Base-by-base conservation (phyloP, 2,888 invertebrate genomes). In the Heliconius aoede region DNA sequence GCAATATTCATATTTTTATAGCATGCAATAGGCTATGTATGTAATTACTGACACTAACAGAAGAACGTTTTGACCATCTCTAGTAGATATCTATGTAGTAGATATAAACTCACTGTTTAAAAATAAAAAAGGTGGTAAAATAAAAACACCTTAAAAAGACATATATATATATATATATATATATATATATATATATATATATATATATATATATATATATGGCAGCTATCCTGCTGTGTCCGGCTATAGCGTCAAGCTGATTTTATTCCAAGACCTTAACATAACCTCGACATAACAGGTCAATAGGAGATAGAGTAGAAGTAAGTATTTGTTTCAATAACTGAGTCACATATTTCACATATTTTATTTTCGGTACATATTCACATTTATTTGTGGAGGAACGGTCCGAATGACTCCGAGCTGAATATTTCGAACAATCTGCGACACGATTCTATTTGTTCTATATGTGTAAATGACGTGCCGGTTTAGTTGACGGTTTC, bases 281-380 rank as follows among this genome's bases (percentile, higher is more conserved):
- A 64, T 32, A 64, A 51, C 68, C 4, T 28, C n/a, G 28, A 51
- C 30, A 21, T 13, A 68, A 68, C 30, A 51, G 13, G 46, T 46
- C 61, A 21, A 32, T 36, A 55, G 28, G 26, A 71, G 36, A 76
- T 61, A 36, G 87, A n/a, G n/a, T n/a, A n/a, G n/a, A 91, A 91
- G 92, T 91, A 92, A 90, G 90, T 83, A 76, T 78, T 86, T 93
- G 92, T 93, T 93, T 91, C 84, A 80, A 88, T 85, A 85, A 80
- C 84, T 88, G 88, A 89, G 90, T 92, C 91, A 89, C 89, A 90
- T 88, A 88, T 88, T 91, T 91, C n/a, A n/a, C n/a, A n/a, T n/a
- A n/a, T 92, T 92, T 92, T 93, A 93, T 92, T 93, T 92, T 90
- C 90, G 90, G 89, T 91, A 86, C 88, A 90, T 91, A 91, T 89